These are phyloP conservation scores for Poecile atricapillus DNA, from an alignment of 2,113 vertebrate genomes.

Conservation along the genomic window DNA sequence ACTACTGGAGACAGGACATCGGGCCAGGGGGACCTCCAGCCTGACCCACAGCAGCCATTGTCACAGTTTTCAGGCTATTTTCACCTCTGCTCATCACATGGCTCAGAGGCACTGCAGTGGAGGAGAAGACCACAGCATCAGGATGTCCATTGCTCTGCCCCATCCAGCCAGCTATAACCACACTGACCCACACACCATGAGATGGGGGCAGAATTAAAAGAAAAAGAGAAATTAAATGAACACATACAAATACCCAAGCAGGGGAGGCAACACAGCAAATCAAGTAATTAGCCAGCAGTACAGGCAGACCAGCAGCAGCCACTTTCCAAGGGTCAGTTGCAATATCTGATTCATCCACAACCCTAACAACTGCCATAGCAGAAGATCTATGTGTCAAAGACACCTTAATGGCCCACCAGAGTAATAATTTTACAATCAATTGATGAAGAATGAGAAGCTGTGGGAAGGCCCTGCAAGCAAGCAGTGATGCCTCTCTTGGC, in stretches of 20 bases:
- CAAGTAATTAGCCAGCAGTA: neutral
- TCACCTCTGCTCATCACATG: neutral
- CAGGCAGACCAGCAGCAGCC: neutral
- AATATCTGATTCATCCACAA: neutral
- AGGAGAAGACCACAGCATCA: neutral
- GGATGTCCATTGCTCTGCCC: neutral
- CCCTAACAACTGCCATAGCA: neutral
- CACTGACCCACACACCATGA: accelerated
- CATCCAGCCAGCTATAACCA: neutral
- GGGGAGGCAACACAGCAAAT: neutral
- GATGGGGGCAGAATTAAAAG: neutral
- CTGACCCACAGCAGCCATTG: neutral
- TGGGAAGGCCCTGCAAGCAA: neutral
- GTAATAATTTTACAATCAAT: neutral
- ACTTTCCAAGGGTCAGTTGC: neutral
- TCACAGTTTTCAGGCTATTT: neutral
- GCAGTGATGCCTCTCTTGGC: neutral
- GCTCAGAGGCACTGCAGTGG: neutral
- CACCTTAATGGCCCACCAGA: neutral
- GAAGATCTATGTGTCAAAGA: neutral
- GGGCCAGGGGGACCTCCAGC: neutral
- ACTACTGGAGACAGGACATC: neutral
- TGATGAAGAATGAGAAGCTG: neutral
- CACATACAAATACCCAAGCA: neutral
- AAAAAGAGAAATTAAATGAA: neutral